Evolutionary conservation across 2,113 vertebrate genomes (phyloP).

Genomic region (Naja naja): DNA sequence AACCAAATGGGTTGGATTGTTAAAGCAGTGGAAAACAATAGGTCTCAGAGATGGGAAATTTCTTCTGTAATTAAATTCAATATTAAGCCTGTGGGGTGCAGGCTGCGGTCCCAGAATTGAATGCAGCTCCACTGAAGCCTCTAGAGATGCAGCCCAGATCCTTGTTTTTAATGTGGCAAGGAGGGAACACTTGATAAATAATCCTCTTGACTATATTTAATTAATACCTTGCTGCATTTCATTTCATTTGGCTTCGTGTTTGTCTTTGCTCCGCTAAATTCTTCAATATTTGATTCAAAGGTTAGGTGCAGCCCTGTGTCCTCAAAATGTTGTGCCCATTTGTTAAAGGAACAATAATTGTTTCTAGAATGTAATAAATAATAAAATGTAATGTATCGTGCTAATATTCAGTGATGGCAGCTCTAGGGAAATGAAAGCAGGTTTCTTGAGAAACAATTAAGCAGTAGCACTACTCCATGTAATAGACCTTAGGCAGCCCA

Average conservation of each 20-base stretch:
- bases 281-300: not conserved
- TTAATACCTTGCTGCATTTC: not conserved
- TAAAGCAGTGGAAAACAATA: not conserved
- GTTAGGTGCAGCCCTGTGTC: not conserved
- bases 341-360: not conserved
- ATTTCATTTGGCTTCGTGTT: not conserved
- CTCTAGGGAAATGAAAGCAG: not conserved
- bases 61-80: not conserved
- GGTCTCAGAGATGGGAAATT: not conserved
- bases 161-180: not conserved
- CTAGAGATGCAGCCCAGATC: not conserved
- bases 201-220: not conserved
- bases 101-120: not conserved
- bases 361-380: not conserved
- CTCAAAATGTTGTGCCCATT: not conserved
- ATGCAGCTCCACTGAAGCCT: not conserved
- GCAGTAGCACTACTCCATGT: not conserved
- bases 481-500: not conserved
- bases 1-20: not conserved
- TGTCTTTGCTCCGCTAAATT: not conserved
- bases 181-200: not conserved
- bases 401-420: not conserved
- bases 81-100: not conserved
- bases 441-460: not conserved
- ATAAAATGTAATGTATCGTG: not conserved